A percentile compares a stretch with the other conserved stretches of the same genome.
These are phyloP conservation scores for Rhizomys pruinosus DNA, from an alignment of 2,113 vertebrate genomes.

Conservation along the genomic window DNA sequence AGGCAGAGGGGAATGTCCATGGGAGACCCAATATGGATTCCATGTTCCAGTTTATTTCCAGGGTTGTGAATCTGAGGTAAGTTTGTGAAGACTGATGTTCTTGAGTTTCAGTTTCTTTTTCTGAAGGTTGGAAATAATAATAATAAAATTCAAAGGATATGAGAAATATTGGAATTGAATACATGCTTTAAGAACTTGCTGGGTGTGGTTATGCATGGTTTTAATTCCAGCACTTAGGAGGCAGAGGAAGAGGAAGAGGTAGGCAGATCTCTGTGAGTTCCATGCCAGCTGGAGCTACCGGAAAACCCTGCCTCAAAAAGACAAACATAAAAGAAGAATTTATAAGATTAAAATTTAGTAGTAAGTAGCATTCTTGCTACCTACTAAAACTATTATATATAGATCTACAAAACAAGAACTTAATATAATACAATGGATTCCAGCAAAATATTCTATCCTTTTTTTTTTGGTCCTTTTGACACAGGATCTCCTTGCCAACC, in stretches of 20 bases:
- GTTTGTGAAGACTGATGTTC: not conserved
- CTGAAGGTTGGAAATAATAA: not conserved
- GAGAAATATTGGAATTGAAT: not conserved
- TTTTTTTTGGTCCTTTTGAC: too few relatives aligned
- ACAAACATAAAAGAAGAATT: not conserved
- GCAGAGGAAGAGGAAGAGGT: too few relatives aligned
- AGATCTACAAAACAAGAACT: not conserved
- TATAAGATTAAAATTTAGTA: not conserved
- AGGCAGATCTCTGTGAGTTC: too few relatives aligned
- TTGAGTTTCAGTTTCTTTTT: constrained; percentile 18
- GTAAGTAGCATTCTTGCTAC: not conserved
- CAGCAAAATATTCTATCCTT: not conserved
- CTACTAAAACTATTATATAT: not conserved
- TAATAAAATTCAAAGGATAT: not conserved
- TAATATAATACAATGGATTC: constrained; percentile 25
- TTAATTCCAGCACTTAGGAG: too few relatives aligned
- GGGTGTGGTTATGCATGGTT: too few relatives aligned
- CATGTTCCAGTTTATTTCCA: not conserved
- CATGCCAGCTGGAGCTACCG: too few relatives aligned
- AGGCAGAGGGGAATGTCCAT: not conserved
- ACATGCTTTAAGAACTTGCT: not conserved
- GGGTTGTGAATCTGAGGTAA: not conserved
- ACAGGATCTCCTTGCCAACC: too few relatives aligned
- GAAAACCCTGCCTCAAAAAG: too few relatives aligned
- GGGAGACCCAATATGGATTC: not conserved